phyloP scores from a whole-genome alignment of 2,797 vertebrate species.

The Loriculus beryllinus region DNA sequence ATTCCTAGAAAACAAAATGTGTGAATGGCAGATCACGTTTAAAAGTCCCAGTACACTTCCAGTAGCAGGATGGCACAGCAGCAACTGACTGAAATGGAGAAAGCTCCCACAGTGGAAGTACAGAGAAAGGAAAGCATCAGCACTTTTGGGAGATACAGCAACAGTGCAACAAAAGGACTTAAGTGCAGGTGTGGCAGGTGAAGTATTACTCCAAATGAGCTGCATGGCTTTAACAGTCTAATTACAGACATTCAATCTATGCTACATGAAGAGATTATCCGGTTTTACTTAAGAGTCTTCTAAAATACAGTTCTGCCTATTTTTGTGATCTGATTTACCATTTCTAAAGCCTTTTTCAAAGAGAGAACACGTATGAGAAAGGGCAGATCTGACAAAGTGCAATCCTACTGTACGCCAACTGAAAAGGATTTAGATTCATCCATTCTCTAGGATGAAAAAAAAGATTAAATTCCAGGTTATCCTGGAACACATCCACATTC shows the following conservation, averaged over 20 bases:
- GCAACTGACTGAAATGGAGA: accelerated
- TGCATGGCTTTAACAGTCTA: not conserved
- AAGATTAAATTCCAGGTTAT: not conserved
- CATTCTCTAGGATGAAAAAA: not conserved
- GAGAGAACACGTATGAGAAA: not conserved
- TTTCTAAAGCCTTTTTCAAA: not conserved
- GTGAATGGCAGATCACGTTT: not conserved
- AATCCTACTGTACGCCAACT: not conserved
- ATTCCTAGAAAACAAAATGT: conserved; percentile 77
- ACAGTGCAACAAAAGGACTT: not conserved
- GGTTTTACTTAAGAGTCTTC: not conserved
- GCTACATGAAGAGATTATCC: not conserved
- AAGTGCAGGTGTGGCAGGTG: not conserved
- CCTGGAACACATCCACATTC: not conserved
- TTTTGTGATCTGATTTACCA: not conserved
- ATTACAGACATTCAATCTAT: not conserved
- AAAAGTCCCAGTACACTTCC: not conserved
- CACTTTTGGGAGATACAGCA: not conserved
- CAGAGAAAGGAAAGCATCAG: accelerated
- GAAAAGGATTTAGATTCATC: not conserved
- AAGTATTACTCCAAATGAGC: not conserved
- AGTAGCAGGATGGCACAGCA: accelerated
- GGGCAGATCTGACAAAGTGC: not conserved
- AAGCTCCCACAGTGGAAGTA: accelerated
- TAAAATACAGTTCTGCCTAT: not conserved